Conservation (phyloP, 2,888 invertebrate species). For the Glaucopsyche alexis region DNA sequence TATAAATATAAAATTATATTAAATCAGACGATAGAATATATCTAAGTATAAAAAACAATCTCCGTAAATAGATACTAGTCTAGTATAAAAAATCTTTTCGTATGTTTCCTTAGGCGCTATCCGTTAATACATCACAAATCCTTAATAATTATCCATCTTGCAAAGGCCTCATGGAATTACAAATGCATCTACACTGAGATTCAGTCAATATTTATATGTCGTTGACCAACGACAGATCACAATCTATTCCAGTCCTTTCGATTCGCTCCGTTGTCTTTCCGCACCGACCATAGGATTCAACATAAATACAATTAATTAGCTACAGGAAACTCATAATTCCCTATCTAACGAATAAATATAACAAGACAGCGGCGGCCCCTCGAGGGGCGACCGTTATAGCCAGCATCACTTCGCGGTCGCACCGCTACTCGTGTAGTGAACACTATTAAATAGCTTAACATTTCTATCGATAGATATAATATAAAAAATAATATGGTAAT, state of each 20-base stretch:
- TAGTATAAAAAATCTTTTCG: slow-evolving; percentile 80
- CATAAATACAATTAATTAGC: slow-evolving; percentile 74
- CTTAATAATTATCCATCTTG: slow-evolving; percentile 79
- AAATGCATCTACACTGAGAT: slow-evolving; percentile 81
- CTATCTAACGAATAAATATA: slow-evolving; percentile 79
- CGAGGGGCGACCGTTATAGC: slow-evolving; percentile 65
- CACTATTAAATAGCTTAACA: slow-evolving; percentile 72
- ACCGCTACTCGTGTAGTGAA: slow-evolving; percentile 73
- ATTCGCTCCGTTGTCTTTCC: slow-evolving; percentile 72
- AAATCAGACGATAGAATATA: slow-evolving; percentile 80
- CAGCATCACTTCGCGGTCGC: slow-evolving; percentile 77
- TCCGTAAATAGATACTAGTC: slow-evolving; percentile 81
- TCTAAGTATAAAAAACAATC: slow-evolving; percentile 81
- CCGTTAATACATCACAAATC: slow-evolving; percentile 81
- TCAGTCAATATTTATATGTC: slow-evolving; percentile 81
- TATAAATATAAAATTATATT: slow-evolving; percentile 79
- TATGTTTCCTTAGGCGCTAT: slow-evolving; percentile 81
- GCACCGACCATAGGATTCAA: slow-evolving; percentile 73
- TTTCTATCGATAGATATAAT: slow-evolving; percentile 76
- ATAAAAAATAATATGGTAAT: slow-evolving; percentile 81
- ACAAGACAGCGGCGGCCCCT: slow-evolving; percentile 68
- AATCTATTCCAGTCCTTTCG: slow-evolving; percentile 77
- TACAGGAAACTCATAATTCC: slow-evolving; percentile 79
- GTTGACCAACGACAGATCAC: slow-evolving; percentile 80
- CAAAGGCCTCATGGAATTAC: slow-evolving; percentile 80